Conservation (phyloP, 92 coral and sea anemone genomes). For the Actinernus sp. region DNA sequence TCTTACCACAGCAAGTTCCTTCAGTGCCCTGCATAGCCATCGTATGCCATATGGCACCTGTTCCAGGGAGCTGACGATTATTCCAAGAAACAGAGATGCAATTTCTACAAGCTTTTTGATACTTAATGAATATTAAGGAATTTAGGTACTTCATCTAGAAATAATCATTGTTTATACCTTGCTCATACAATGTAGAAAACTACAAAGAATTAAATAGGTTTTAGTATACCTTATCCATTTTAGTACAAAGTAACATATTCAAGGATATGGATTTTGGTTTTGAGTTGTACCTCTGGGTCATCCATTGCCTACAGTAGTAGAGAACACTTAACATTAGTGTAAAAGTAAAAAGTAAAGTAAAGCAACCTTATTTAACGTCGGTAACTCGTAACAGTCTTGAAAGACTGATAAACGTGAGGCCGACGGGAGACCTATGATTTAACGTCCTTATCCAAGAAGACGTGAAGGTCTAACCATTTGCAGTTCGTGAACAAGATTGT, state of each 20-base stretch:
- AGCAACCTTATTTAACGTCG: background rate
- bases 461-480: too few species aligned
- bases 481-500: too few species aligned
- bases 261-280: constrained; percentile 93
- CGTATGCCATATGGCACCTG: constrained; percentile 96
- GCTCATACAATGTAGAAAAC: too few species aligned
- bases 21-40: constrained; percentile 94
- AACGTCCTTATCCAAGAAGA: too few species aligned
- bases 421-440: too few species aligned
- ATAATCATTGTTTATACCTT: too few species aligned
- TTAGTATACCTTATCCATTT: background rate
- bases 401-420: too few species aligned
- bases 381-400: too few species aligned
- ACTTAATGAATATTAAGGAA: constrained; percentile 79
- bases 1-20: constrained; percentile 76
- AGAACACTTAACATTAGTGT: background rate
- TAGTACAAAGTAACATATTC: background rate
- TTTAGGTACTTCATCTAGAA: too few species aligned
- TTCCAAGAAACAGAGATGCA: constrained; percentile 77
- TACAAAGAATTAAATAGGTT: too few species aligned
- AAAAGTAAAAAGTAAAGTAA: too few species aligned
- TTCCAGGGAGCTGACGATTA: constrained; percentile 73
- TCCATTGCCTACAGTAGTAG: constrained; percentile 86
- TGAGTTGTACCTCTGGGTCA: constrained; percentile 73
- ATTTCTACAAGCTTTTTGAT: constrained; percentile 66